Conservation (phyloP, 2,888 invertebrate species). For the Leptopilina myrica region DNA sequence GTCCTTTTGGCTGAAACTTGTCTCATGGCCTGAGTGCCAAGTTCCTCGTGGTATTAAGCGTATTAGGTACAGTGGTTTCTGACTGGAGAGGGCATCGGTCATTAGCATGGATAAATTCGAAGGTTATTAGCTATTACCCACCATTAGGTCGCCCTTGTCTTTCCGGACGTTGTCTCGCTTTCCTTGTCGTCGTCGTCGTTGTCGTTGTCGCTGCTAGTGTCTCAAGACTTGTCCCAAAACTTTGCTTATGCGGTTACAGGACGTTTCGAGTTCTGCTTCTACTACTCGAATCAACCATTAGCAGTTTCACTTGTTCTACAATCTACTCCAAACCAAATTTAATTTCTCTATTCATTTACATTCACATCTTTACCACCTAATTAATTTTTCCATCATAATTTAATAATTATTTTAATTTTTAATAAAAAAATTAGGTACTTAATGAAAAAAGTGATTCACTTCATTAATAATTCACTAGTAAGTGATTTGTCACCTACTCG, state of each 20-base stretch:
- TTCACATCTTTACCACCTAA: too few species aligned
- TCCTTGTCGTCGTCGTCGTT: conserved; percentile 30
- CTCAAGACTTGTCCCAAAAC: conserved; percentile 41
- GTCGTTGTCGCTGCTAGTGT: conserved; percentile 25
- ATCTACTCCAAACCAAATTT: conserved; percentile 25
- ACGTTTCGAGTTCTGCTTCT: conserved; percentile 32
- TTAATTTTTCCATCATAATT: too few species aligned
- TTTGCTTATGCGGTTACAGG: conserved; percentile 28
- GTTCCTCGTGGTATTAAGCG: conserved; percentile 68
- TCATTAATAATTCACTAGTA: too few species aligned
- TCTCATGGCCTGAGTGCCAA: conserved; percentile 69
- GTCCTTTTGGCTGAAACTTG: conserved; percentile 59
- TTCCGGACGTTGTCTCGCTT: conserved; percentile 41
- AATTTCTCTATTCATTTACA: background rate
- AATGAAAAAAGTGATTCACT: too few species aligned
- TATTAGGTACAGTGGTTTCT: conserved; percentile 70
- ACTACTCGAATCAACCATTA: conserved; percentile 33
- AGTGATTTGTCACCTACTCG: too few species aligned
- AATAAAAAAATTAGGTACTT: too few species aligned
- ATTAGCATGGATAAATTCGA: conserved; percentile 73
- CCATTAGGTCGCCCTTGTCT: conserved; percentile 68
- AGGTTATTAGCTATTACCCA: conserved; percentile 73
- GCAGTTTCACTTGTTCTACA: conserved; percentile 25
- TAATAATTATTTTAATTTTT: too few species aligned
- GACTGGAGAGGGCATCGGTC: conserved; percentile 67